Evolutionary conservation across 2,888 invertebrate genomes (phyloP).

Genomic region (Ormyrus pomaceus): DNA sequence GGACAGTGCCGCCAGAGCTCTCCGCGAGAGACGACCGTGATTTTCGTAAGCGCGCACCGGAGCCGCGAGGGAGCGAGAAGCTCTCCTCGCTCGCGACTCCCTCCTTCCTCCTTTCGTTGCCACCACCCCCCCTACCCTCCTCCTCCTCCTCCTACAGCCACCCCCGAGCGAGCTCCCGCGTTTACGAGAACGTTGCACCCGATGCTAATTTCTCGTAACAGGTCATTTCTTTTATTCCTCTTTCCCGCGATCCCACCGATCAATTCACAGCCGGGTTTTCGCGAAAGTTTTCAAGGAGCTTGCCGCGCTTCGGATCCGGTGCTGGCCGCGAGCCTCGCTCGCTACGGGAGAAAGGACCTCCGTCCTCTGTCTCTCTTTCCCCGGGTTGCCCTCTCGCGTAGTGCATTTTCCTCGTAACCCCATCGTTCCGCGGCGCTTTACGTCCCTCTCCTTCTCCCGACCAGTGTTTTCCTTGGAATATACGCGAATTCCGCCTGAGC

Average conservation of each 20-base stretch:
- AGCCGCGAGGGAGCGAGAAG: constrained; percentile 42
- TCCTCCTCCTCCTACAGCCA: background rate
- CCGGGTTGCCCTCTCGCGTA: background rate
- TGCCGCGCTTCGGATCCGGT: no score
- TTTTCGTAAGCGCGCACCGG: constrained; percentile 62
- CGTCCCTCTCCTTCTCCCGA: background rate
- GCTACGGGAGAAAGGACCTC: background rate
- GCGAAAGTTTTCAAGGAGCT: no score
- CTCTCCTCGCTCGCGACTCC: background rate
- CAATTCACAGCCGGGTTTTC: no score
- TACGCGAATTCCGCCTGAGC: background rate
- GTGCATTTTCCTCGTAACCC: constrained; percentile 19
- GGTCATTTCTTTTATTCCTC: no score
- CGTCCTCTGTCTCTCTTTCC: constrained; percentile 25
- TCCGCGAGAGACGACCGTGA: constrained; percentile 73
- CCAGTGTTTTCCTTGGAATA: background rate
- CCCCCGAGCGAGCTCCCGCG: background rate
- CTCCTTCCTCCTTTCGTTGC: background rate
- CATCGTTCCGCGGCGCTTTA: background rate
- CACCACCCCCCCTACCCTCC: no score
- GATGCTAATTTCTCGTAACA: no score
- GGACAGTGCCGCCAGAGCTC: constrained; percentile 74
- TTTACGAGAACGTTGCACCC: no score
- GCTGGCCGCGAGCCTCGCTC: no score
- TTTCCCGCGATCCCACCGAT: no score